These are phyloP conservation scores for Tapirus indicus DNA, from an alignment of 2,797 vertebrate species.

Conservation along the genomic window DNA sequence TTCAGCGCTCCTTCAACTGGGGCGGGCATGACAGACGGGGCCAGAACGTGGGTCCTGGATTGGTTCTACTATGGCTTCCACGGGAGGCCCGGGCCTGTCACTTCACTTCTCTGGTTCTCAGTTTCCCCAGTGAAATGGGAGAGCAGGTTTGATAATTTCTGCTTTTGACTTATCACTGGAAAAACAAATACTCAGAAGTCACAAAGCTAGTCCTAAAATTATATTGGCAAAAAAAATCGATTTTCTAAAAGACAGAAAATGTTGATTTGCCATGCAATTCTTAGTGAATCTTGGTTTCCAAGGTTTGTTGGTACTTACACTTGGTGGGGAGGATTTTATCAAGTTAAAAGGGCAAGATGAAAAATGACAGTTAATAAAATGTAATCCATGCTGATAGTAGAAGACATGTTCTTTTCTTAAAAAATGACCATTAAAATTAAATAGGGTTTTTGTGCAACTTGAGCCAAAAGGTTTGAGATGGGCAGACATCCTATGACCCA, in stretches of 20 bases:
- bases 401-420: background rate
- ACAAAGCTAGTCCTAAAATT: slow-evolving; percentile 33
- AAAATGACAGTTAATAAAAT: slow-evolving; percentile 56
- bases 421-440: slow-evolving; percentile 35
- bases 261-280: background rate
- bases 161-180: background rate
- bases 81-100: background rate
- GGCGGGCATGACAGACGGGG: background rate
- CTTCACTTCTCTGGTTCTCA: background rate
- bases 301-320: background rate
- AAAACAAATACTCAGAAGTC: background rate
- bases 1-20: background rate
- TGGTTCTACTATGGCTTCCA: background rate
- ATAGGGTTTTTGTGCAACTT: slow-evolving; percentile 8
- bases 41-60: accelerated
- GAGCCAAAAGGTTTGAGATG: background rate
- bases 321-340: slow-evolving; percentile 17
- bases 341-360: background rate
- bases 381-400: background rate
- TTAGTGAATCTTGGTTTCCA: slow-evolving; percentile 25
- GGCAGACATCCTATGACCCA: slow-evolving; percentile 42
- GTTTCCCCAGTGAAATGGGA: background rate
- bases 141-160: background rate
- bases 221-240: background rate
- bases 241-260: background rate